A percentile compares a stretch with the other conserved stretches of the same genome.
Conservation (phyloP, 1,140 invertebrate genomes). For the Papilio glaucus region DNA sequence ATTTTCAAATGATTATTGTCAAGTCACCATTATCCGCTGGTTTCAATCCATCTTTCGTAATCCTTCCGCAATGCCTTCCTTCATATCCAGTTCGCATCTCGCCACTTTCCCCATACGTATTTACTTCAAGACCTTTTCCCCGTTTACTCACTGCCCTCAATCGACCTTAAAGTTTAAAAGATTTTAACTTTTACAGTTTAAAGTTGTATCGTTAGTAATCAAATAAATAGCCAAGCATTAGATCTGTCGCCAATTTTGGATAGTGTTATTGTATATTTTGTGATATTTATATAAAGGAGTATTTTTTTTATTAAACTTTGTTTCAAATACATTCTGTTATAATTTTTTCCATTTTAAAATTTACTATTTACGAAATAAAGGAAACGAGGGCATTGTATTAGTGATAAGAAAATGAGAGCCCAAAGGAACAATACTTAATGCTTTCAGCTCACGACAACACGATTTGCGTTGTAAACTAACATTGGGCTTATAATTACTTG, state of each 20-base stretch:
- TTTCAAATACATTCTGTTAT: not conserved
- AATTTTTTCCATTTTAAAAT: not conserved
- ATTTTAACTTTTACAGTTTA: not conserved
- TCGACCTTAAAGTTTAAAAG: not conserved
- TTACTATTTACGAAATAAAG: not conserved
- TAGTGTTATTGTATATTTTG: conserved; percentile 4
- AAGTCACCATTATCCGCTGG: not conserved
- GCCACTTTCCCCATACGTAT: no score
- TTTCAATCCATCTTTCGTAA: not conserved
- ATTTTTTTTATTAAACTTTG: conserved; percentile 26
- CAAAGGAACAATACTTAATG: not conserved
- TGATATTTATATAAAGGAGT: conserved; percentile 14
- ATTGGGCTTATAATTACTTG: not conserved
- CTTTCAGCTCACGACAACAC: conserved; percentile 7
- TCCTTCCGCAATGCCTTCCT: not conserved
- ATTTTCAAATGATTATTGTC: not conserved
- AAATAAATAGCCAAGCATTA: not conserved
- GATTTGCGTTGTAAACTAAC: not conserved
- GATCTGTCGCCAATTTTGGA: not conserved
- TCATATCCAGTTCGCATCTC: not conserved
- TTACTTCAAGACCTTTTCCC: no score
- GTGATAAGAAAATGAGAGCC: not conserved
- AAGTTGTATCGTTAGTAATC: not conserved
- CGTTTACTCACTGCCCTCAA: not conserved
- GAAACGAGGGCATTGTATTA: not conserved